Conservation (phyloP, 2,113 vertebrate species). For the Cheilinus undulatus region DNA sequence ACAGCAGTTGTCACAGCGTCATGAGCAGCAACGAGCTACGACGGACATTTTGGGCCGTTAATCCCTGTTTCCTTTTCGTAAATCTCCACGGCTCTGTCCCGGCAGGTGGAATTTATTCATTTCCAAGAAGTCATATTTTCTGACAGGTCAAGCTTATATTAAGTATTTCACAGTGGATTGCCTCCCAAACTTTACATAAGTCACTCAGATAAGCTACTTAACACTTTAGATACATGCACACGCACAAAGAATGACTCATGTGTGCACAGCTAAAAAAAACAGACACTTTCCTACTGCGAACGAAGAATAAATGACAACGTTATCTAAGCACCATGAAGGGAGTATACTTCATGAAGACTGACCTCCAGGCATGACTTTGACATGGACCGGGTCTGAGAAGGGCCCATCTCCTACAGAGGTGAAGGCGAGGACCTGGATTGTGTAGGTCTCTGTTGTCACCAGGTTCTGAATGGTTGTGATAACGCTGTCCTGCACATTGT, state of each 20-base stretch:
- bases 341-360: slow-evolving; percentile 69
- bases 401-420: slow-evolving; percentile 97
- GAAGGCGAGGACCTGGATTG: slow-evolving; percentile 94
- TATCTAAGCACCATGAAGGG: slow-evolving; percentile 15
- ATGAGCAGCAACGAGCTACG: slow-evolving; percentile 26
- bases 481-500: slow-evolving; percentile 95
- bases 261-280: slow-evolving; percentile 32
- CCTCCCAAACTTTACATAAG: slow-evolving; percentile 42
- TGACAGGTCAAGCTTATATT: slow-evolving; percentile 53
- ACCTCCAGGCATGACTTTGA: slow-evolving; percentile 98
- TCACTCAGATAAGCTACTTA: slow-evolving; percentile 38
- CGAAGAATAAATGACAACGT: slow-evolving; percentile 14
- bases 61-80: slow-evolving; percentile 59
- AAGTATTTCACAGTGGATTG: slow-evolving; percentile 25
- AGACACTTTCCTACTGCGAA: not conserved
- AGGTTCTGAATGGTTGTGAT: slow-evolving; percentile 95
- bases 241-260: slow-evolving; percentile 38
- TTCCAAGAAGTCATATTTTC: slow-evolving; percentile 43
- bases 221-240: slow-evolving; percentile 15
- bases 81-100: slow-evolving; percentile 35
- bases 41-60: slow-evolving; percentile 42
- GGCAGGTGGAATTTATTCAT: slow-evolving; percentile 48
- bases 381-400: slow-evolving; percentile 94
- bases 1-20: slow-evolving; percentile 46
- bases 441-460: slow-evolving; percentile 92